These are phyloP conservation scores for Listrodromus nycthemerus DNA, from an alignment of 2,888 invertebrate species.

Conservation along the genomic window DNA sequence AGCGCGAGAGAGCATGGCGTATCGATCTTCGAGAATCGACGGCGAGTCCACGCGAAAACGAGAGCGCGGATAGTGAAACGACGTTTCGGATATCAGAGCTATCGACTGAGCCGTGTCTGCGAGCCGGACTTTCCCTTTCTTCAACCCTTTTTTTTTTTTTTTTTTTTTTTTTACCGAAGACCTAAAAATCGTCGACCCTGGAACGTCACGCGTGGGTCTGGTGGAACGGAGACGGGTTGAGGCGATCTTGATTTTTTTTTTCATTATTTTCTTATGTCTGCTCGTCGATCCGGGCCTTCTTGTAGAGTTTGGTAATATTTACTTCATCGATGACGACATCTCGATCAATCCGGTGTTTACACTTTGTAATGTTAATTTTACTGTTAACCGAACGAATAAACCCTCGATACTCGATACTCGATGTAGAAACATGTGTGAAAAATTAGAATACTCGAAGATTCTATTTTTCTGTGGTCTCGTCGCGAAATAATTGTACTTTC, in stretches of 20 bases:
- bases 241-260: neutral
- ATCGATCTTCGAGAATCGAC: constrained; percentile 63
- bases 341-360: too few species aligned
- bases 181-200: neutral
- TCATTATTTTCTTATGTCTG: neutral
- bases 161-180: neutral
- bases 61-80: constrained; percentile 10
- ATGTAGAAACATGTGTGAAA: too few species aligned
- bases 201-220: neutral
- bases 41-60: constrained; percentile 45
- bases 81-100: constrained; percentile 10
- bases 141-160: neutral
- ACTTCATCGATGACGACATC: too few species aligned
- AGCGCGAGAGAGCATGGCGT: constrained; percentile 55
- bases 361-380: too few species aligned
- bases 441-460: too few species aligned
- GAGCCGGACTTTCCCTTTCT: constrained; percentile 11
- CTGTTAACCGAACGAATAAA: too few species aligned
- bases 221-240: neutral
- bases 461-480: too few species aligned
- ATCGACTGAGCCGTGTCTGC: neutral
- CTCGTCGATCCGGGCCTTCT: too few species aligned
- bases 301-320: too few species aligned
- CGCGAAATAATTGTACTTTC: too few species aligned
- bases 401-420: too few species aligned